These are phyloP conservation scores for Probosciger aterrimus DNA, from an alignment of 2,113 vertebrate genomes.

Conservation along the genomic window DNA sequence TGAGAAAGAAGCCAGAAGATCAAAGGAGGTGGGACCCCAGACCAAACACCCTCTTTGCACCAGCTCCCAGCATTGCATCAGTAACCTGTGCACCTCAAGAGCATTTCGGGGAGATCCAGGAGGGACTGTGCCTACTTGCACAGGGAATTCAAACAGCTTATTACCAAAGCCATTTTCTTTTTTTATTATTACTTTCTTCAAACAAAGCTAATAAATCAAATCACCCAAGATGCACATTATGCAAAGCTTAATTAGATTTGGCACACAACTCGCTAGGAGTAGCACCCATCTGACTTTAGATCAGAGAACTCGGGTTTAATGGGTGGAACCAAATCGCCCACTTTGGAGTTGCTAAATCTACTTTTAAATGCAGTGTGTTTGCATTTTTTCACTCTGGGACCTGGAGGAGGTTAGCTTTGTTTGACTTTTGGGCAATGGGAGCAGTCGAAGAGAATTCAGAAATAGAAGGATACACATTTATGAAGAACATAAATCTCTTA, in stretches of 20 bases:
- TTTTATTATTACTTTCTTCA: constrained; percentile 71
- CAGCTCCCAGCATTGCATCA: neutral
- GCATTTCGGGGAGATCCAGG: constrained; percentile 41
- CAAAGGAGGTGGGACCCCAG: neutral
- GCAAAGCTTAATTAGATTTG: constrained; percentile 45
- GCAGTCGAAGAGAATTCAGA: constrained; percentile 27
- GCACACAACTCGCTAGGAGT: constrained; percentile 32
- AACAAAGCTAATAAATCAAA: constrained; percentile 72
- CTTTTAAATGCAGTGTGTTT: constrained; percentile 58
- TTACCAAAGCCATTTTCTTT: constrained; percentile 64
- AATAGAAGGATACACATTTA: neutral
- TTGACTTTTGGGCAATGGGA: constrained; percentile 55
- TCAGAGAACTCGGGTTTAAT: constrained; percentile 62
- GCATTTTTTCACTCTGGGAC: constrained; percentile 70
- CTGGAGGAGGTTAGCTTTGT: constrained; percentile 39
- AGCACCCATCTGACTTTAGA: constrained; percentile 53
- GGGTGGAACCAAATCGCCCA: constrained; percentile 58
- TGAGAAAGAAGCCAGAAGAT: neutral
- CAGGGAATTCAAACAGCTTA: constrained; percentile 60
- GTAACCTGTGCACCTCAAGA: neutral
- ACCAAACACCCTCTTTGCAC: neutral
- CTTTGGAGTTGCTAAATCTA: constrained; percentile 66
- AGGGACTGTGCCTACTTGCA: constrained; percentile 60
- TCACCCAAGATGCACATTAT: constrained; percentile 40
- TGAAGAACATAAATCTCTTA: constrained; percentile 24